Evolutionary conservation across 53 echinoderm and acorn worm genomes (phyloP).

Genomic region (Crossaster papposus): DNA sequence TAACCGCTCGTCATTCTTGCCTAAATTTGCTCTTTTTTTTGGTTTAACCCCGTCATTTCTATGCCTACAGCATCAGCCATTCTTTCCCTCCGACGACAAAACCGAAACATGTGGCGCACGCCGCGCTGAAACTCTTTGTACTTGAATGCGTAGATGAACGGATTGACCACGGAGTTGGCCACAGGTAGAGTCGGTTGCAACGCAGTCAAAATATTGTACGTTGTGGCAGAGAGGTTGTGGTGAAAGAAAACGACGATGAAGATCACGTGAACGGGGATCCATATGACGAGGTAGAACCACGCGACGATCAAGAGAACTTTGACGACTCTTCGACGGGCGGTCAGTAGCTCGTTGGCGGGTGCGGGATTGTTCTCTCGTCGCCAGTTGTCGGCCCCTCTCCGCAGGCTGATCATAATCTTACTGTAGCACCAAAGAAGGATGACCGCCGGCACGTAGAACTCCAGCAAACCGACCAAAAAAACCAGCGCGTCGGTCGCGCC

Average conservation of each 20-base stretch:
- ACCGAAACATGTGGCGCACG: constrained; percentile 9
- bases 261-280: constrained; percentile 20
- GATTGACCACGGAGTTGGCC: constrained; percentile 25
- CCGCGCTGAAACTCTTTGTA: constrained; percentile 40
- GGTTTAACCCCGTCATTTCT: neutral
- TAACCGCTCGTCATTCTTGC: too few species aligned
- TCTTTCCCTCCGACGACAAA: neutral
- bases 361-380: constrained; percentile 42
- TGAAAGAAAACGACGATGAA: neutral
- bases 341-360: constrained; percentile 29
- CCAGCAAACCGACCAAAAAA: neutral
- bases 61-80: neutral
- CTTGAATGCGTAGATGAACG: constrained; percentile 43
- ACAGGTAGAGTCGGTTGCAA: neutral
- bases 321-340: constrained; percentile 18
- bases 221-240: too few species aligned
- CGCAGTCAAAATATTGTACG: neutral
- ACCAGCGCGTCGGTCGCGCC: neutral
- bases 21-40: too few species aligned
- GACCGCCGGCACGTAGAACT: neutral
- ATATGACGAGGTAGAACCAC: constrained; percentile 8
- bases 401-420: constrained; percentile 15
- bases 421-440: constrained; percentile 25
- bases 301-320: constrained; percentile 30
- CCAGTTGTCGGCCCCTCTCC: neutral